Percentiles rank a stretch among this genome's conserved stretches.
Evolutionary conservation across 1,140 invertebrate genomes (phyloP).

Genomic region (Anoplophora glabripennis): DNA sequence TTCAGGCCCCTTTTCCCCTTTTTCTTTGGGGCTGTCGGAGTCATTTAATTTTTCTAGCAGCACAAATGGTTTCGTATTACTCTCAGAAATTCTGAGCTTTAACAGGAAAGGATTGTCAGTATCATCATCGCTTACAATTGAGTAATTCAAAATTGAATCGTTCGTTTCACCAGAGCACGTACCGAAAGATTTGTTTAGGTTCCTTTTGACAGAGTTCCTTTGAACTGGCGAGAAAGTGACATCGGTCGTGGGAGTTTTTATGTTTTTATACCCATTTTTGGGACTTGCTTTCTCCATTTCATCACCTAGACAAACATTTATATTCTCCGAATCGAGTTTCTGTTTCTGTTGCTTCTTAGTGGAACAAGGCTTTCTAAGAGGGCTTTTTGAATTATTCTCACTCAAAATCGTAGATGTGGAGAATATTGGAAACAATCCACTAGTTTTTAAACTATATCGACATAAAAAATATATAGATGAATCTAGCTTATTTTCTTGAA

Average conservation of each 20-base stretch:
- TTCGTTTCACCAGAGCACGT: not conserved
- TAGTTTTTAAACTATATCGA: not conserved
- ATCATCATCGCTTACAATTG: constrained; percentile 21
- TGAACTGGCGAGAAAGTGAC: not conserved
- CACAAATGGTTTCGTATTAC: constrained; percentile 4
- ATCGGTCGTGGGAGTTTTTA: not conserved
- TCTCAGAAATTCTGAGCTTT: constrained; percentile 18
- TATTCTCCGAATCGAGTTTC: not conserved
- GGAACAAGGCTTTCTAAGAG: not conserved
- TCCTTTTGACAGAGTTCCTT: constrained; percentile 8
- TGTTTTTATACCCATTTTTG: not conserved
- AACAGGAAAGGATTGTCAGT: constrained; percentile 15
- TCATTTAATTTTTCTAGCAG: not conserved
- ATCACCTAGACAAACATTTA: too few species aligned
- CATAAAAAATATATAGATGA: not conserved
- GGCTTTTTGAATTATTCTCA: not conserved
- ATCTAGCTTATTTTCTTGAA: not conserved
- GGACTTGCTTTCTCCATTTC: not conserved
- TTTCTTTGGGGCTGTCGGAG: not conserved
- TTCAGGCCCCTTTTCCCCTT: too few species aligned
- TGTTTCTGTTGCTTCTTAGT: not conserved
- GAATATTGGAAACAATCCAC: not conserved
- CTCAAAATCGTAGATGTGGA: not conserved
- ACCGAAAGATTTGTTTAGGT: constrained; percentile 10
- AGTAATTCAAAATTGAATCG: constrained; percentile 22